phyloP scores from a whole-genome alignment of 2,888 invertebrate genomes.

The Drosophila mayaguana region DNA sequence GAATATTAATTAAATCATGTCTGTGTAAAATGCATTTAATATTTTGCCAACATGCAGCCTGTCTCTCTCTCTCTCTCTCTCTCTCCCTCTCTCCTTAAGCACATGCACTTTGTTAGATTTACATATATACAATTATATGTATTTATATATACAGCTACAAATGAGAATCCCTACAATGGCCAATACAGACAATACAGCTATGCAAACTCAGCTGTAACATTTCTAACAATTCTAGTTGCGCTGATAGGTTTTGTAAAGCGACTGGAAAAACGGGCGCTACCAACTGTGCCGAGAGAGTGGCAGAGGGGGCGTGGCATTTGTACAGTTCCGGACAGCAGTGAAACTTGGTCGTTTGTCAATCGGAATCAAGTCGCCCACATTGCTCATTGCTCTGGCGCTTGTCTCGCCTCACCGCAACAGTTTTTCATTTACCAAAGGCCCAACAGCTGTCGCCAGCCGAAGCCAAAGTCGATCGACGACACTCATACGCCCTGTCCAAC shows the following conservation, averaged over 20 bases:
- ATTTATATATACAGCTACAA: neutral
- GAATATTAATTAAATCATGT: conserved; percentile 35
- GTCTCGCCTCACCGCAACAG: conserved; percentile 14
- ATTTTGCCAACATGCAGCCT: neutral
- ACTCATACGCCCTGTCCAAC: conserved; percentile 66
- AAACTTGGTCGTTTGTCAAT: conserved; percentile 43
- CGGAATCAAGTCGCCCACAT: conserved; percentile 35
- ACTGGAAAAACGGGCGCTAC: neutral
- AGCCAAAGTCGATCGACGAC: conserved; percentile 55
- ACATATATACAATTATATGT: neutral
- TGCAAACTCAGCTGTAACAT: conserved; percentile 22
- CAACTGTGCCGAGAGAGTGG: too few relatives aligned
- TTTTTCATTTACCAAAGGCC: conserved; percentile 44
- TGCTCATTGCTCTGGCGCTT: neutral
- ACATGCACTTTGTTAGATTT: conserved; percentile 8
- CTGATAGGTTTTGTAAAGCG: conserved; percentile 5
- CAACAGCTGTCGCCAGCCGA: conserved; percentile 48
- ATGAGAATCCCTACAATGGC: conserved; percentile 26
- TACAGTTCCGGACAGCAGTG: conserved; percentile 34
- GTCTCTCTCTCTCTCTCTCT: neutral
- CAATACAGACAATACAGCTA: neutral
- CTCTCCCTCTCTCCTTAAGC: neutral
- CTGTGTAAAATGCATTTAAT: conserved; percentile 32
- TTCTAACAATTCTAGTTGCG: conserved; percentile 6
- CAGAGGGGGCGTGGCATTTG: neutral